A percentile compares a stretch with the other conserved stretches of the same genome.
Evolutionary conservation across 2,113 vertebrate species (phyloP).

Genomic region (Forbesichthys agassizii): DNA sequence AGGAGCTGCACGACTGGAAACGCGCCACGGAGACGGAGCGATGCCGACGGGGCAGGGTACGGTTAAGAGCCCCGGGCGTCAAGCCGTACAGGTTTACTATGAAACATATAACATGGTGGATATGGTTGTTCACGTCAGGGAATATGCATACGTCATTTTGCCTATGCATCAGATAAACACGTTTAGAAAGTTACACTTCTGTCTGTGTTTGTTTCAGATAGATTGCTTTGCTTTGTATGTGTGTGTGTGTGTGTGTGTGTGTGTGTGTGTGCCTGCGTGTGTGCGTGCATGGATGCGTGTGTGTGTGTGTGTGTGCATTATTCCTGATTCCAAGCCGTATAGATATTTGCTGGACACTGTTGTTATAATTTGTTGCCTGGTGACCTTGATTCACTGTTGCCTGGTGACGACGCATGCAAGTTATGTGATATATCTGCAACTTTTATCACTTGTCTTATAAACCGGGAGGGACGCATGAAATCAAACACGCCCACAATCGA

Average conservation of each 20-base stretch:
- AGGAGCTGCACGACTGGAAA: slow-evolving; percentile 81
- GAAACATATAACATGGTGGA: background rate
- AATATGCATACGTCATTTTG: background rate
- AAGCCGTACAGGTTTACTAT: background rate
- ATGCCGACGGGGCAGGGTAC: slow-evolving; percentile 21
- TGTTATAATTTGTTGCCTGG: background rate
- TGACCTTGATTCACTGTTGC: slow-evolving; percentile 8
- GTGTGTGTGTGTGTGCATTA: too few species aligned
- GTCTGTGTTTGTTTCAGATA: background rate
- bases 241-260: too few species aligned
- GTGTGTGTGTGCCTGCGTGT: too few species aligned
- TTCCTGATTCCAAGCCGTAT: background rate
- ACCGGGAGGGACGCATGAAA: slow-evolving; percentile 8
- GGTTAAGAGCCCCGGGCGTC: slow-evolving; percentile 17
- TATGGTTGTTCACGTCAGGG: background rate
- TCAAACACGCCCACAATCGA: background rate
- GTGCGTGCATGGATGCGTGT: too few species aligned
- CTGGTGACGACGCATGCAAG: slow-evolving; percentile 4
- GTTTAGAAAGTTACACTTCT: background rate
- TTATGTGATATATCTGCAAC: slow-evolving; percentile 1
- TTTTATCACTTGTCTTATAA: slow-evolving; percentile 19
- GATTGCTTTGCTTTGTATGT: too few species aligned
- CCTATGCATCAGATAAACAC: background rate
- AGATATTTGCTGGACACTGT: background rate
- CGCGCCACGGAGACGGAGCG: slow-evolving; percentile 40